Conservation (phyloP, 2,888 invertebrate species). For the Torymus auratus region DNA sequence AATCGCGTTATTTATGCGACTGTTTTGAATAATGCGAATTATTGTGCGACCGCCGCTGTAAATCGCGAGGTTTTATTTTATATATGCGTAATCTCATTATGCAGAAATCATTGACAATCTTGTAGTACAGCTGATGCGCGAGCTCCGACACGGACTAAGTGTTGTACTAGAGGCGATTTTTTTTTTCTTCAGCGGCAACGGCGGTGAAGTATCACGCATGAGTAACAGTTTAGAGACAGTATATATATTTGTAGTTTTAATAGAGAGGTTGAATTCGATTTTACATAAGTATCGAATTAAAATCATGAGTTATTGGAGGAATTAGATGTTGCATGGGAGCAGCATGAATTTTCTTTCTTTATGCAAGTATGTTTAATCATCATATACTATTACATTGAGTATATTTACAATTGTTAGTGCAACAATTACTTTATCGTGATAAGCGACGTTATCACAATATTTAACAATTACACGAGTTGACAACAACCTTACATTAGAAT, state of each 20-base stretch:
- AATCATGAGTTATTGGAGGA: no score
- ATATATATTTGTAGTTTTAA: not conserved
- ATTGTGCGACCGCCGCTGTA: no score
- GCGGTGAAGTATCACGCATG: conserved; percentile 5
- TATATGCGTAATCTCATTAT: conserved; percentile 40
- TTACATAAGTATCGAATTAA: not conserved
- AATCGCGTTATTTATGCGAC: conserved; percentile 27
- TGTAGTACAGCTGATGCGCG: conserved; percentile 32
- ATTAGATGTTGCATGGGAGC: no score
- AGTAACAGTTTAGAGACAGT: not conserved
- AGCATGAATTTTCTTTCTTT: no score
- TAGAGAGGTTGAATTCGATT: not conserved
- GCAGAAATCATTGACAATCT: conserved; percentile 34
- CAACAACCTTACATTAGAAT: no score
- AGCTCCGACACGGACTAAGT: not conserved
- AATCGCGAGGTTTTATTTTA: not conserved
- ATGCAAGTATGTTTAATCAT: no score
- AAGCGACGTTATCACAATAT: not conserved
- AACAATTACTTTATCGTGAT: no score
- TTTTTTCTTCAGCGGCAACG: not conserved
- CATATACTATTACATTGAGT: no score
- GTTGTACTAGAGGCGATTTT: conserved; percentile 28
- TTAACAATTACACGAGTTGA: conserved; percentile 2
- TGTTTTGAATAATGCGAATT: conserved; percentile 11
- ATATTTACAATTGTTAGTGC: no score